A percentile compares a stretch with the other conserved stretches of the same genome.
phyloP scores from a whole-genome alignment of 2,113 vertebrate genomes.

The Bufo gargarizans region DNA sequence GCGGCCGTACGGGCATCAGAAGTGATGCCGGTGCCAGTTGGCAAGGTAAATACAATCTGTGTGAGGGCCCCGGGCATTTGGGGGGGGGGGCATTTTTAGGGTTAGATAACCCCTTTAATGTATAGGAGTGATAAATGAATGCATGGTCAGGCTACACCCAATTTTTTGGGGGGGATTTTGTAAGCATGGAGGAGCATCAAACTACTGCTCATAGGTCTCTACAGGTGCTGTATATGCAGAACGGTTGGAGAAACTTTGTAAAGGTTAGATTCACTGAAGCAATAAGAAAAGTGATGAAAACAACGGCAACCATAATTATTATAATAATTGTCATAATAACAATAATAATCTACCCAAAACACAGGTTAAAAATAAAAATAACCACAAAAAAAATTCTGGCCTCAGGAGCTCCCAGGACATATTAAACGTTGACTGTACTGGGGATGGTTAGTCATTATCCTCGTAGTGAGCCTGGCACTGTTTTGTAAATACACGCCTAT shows the following conservation, averaged over 20 bases:
- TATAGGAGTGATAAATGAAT: neutral
- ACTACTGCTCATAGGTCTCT: neutral
- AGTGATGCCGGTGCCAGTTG: no score
- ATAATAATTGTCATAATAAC: neutral
- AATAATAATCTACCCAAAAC: neutral
- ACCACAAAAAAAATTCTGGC: neutral
- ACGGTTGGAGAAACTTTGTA: neutral
- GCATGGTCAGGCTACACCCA: neutral
- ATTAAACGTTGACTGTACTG: neutral
- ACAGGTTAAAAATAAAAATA: neutral
- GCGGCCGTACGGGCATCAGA: no score
- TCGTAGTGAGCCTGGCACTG: neutral
- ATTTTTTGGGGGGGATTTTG: neutral
- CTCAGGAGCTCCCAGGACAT: neutral
- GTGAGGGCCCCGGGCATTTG: no score
- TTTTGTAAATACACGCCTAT: conserved; percentile 23
- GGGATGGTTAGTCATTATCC: neutral
- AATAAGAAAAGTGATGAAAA: neutral
- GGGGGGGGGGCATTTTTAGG: no score
- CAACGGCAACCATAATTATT: neutral
- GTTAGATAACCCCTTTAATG: no score
- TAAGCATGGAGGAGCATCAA: neutral
- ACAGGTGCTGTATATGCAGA: neutral
- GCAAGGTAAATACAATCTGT: no score
- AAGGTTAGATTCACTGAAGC: neutral